Conservation (phyloP, 2,797 vertebrate species). For the Microcaecilia unicolor region DNA sequence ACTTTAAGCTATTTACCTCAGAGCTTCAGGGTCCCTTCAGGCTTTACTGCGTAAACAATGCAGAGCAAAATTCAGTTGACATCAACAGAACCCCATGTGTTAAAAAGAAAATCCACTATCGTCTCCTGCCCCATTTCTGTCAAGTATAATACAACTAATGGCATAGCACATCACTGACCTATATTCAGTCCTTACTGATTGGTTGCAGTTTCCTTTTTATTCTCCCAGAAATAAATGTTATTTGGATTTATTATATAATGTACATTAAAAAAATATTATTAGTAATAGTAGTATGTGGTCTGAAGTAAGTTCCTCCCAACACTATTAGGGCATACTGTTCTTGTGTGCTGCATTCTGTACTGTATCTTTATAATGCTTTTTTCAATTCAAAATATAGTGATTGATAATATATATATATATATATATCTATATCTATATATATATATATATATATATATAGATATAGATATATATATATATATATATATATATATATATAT, state of each 20-base stretch:
- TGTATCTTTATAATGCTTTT: too few species aligned
- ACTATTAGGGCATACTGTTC: too few species aligned
- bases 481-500: too few species aligned
- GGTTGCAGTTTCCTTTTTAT: conserved; percentile 20
- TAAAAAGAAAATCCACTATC: conserved; percentile 17
- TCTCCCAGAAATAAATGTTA: background rate
- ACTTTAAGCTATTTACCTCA: conserved; percentile 30
- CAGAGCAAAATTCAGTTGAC: conserved; percentile 37
- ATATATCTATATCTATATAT: too few species aligned
- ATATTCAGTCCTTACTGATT: conserved; percentile 31
- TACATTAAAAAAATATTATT: conserved; percentile 10
- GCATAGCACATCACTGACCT: conserved; percentile 30
- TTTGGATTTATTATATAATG: conserved; percentile 1
- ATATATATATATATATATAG: too few species aligned
- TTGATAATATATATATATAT: too few species aligned
- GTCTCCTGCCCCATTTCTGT: conserved; percentile 51
- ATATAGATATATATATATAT: too few species aligned
- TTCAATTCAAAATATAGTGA: too few species aligned
- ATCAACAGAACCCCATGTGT: conserved; percentile 38
- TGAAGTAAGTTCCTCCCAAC: background rate
- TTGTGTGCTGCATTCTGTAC: too few species aligned
- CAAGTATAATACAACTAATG: conserved; percentile 40
- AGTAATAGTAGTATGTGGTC: too few species aligned
- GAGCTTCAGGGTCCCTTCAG: conserved; percentile 37
- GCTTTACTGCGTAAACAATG: conserved; percentile 29